Evolutionary conservation across 1,140 invertebrate genomes (phyloP), one percentile per base, ranked within the genome.

Genomic region (Platorchestia sp.): DNA sequence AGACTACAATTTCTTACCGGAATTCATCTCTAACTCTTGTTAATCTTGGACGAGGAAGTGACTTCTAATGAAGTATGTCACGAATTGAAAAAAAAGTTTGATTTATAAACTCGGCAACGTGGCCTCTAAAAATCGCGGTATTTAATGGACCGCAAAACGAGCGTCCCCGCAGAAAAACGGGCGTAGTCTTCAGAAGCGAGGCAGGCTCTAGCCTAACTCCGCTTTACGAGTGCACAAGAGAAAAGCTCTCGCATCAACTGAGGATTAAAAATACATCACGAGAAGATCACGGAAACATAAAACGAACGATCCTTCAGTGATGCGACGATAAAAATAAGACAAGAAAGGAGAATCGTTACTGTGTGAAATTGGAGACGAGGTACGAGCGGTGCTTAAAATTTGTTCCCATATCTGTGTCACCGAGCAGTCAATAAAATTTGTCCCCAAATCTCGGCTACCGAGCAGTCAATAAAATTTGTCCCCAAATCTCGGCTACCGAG

Each of bases 231-330:
- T 41, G 14, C 16, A 22, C 87, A 44, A 89, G n/a, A 89, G 87
- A 89, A 89, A 42, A 89, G 87, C 87, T 89, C 43, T 5, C n/a
- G 27, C 87, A 89, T 44, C 14, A 89, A 89, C 87, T 89, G 87
- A 5, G 87, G n/a, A 89, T 89, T 89, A 89, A 89, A 89, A 89
- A 89, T 89, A 89, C 36, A 89, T 89, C 87, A 89, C 87, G 41
- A 44, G 87, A 42, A 41, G 87, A 89, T 89, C 87, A 89, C 5
- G 27, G 43, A 42, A 41, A 44, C 87, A 89, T 43, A 41, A 89
- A 89, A 89, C 41, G 87, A 89, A 43, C 87, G n/a, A 42, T 44
- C 10, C 87, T 89, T 89, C 87, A 89, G 87, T 44, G 3, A 89
- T 27, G 3, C 10, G 87, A 42, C 87, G 87, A 89, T 89, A 89